Evolutionary conservation across 2,888 invertebrate species (phyloP).

Genomic region (Amiota mariae): DNA sequence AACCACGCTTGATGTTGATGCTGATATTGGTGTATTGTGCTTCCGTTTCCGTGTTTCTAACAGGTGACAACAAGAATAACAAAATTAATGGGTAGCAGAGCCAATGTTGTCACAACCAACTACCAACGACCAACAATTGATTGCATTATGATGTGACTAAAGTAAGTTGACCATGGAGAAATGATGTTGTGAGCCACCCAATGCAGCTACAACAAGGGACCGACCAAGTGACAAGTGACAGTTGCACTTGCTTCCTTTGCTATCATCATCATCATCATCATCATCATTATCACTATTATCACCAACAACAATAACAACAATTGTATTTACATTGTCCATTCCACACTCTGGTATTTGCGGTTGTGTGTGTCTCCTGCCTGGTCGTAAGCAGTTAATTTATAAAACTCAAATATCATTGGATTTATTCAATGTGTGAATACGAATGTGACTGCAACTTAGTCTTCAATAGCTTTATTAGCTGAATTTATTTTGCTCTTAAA

Average conservation of each 20-base stretch:
- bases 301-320: not conserved
- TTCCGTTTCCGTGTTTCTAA: slow-evolving; percentile 52
- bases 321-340: not conserved
- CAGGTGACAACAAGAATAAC: too few relatives aligned
- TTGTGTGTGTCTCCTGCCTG: not conserved
- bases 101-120: slow-evolving; percentile 46
- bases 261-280: not conserved
- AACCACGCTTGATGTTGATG: not conserved
- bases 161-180: too few relatives aligned
- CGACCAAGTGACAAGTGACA: slow-evolving; percentile 42
- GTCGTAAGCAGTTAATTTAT: slow-evolving; percentile 46
- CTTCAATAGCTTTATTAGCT: too few relatives aligned
- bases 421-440: slow-evolving; percentile 14
- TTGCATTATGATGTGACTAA: slow-evolving; percentile 52
- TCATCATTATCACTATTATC: not conserved
- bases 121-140: slow-evolving; percentile 53
- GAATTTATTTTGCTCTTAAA: too few relatives aligned
- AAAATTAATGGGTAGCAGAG: not conserved
- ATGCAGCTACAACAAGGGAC: not conserved
- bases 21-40: slow-evolving; percentile 19
- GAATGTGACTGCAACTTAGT: too few relatives aligned
- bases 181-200: not conserved
- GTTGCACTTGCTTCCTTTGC: slow-evolving; percentile 41
- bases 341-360: slow-evolving; percentile 4
- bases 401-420: slow-evolving; percentile 11